Conservation (phyloP, 2,888 invertebrate species). For the Hypsopygia costalis region DNA sequence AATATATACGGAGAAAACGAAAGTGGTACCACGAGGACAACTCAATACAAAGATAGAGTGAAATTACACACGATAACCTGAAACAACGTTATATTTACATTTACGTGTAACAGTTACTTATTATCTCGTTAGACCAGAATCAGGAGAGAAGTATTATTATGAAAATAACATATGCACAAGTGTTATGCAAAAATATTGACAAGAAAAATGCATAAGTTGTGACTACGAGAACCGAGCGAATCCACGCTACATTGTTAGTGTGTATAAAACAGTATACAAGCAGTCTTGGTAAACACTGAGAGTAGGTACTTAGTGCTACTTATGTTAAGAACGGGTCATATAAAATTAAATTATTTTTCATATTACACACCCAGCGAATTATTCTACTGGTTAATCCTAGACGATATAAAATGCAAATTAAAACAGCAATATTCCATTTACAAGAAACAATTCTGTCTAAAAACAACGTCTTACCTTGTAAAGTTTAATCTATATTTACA, state of each 20-base stretch:
- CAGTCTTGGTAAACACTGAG: conserved; percentile 80
- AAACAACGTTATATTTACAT: conserved; percentile 18
- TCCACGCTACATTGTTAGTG: conserved; percentile 56
- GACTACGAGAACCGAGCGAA: conserved; percentile 64
- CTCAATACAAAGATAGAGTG: conserved; percentile 17
- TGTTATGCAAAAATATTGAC: conserved; percentile 65
- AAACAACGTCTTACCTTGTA: conserved; percentile 63
- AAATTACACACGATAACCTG: not conserved
- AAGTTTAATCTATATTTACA: conserved; percentile 73
- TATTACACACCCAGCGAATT: conserved; percentile 63
- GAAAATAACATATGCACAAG: conserved; percentile 51
- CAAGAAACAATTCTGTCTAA: conserved; percentile 75
- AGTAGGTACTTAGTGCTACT: conserved; percentile 76
- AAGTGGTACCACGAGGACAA: not conserved
- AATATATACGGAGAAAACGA: too few species aligned
- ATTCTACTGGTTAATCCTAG: conserved; percentile 61
- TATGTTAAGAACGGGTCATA: conserved; percentile 65
- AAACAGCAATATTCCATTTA: conserved; percentile 76
- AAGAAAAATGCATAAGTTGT: conserved; percentile 77
- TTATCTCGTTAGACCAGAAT: conserved; percentile 56
- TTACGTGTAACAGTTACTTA: conserved; percentile 34
- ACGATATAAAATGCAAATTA: conserved; percentile 78
- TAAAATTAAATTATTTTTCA: conserved; percentile 67
- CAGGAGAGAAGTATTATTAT: conserved; percentile 44
- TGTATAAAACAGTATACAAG: conserved; percentile 73